Conservation (phyloP, 2,888 invertebrate species). For the Thecocarcelia acutangulata region DNA sequence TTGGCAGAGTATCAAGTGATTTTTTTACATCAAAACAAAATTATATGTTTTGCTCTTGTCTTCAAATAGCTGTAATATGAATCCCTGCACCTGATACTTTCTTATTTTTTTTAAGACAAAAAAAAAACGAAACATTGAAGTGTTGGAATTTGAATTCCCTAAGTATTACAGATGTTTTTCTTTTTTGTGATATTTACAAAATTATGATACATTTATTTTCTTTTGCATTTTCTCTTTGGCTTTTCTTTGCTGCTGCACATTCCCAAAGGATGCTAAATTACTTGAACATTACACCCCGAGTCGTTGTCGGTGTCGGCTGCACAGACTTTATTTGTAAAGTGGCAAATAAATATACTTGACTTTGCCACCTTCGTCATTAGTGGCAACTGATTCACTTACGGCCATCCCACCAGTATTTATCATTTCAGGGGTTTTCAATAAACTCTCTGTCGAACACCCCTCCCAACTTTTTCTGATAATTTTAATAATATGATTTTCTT, state of each 20-base stretch:
- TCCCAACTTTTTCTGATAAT: slow-evolving; percentile 20
- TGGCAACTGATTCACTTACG: slow-evolving; percentile 72
- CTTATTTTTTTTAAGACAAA: not conserved
- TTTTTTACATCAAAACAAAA: slow-evolving; percentile 52
- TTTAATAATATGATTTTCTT: slow-evolving; percentile 53
- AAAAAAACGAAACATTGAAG: slow-evolving; percentile 15
- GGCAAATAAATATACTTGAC: slow-evolving; percentile 51
- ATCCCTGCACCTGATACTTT: slow-evolving; percentile 24
- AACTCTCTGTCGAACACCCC: slow-evolving; percentile 19
- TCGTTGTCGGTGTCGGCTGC: slow-evolving; percentile 66
- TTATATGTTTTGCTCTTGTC: not conserved
- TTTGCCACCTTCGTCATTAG: slow-evolving; percentile 59
- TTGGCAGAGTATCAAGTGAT: slow-evolving; percentile 62
- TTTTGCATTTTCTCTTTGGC: slow-evolving; percentile 9
- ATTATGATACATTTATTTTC: slow-evolving; percentile 49
- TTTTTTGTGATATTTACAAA: slow-evolving; percentile 26
- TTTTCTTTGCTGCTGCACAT: slow-evolving; percentile 27
- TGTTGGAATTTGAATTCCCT: slow-evolving; percentile 56
- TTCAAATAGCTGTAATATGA: slow-evolving; percentile 21
- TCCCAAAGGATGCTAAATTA: slow-evolving; percentile 73
- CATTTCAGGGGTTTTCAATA: slow-evolving; percentile 61
- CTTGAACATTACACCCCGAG: slow-evolving; percentile 74
- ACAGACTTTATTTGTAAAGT: slow-evolving; percentile 42
- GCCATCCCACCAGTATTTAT: slow-evolving; percentile 76
- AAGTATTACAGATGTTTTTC: slow-evolving; percentile 32